These are phyloP conservation scores for Melanchra persicariae DNA, from an alignment of 2,888 invertebrate genomes.

Conservation along the genomic window DNA sequence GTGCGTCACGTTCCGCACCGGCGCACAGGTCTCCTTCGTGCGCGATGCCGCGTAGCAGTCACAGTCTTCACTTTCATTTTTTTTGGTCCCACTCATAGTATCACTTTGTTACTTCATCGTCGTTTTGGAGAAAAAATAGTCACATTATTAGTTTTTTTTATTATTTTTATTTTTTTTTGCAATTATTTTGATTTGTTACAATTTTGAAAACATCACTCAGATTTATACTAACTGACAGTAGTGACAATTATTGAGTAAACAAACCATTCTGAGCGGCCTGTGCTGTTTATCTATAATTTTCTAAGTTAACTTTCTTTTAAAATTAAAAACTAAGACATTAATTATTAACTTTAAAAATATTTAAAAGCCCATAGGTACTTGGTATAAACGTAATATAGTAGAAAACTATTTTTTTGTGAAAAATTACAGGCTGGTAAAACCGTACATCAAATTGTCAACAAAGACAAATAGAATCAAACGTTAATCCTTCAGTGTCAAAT, in stretches of 20 bases:
- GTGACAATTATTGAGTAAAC: not conserved
- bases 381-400: not conserved
- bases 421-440: constrained; percentile 45
- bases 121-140: constrained; percentile 63
- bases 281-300: not conserved
- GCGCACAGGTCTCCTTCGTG: constrained; percentile 72
- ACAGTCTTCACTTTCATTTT: constrained; percentile 64
- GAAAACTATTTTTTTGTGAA: not conserved
- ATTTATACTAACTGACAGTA: constrained; percentile 49
- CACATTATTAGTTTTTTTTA: constrained; percentile 60
- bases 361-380: no score
- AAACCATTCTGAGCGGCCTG: constrained; percentile 39
- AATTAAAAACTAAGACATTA: no score
- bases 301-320: not conserved
- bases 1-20: constrained; percentile 80
- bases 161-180: constrained; percentile 50
- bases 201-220: constrained; percentile 33
- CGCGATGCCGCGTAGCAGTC: constrained; percentile 71
- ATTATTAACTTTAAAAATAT: no score
- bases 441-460: constrained; percentile 45
- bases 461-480: constrained; percentile 47
- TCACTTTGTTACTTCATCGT: constrained; percentile 65
- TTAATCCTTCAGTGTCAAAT: constrained; percentile 80
- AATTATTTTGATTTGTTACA: constrained; percentile 55
- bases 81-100: constrained; percentile 70